Evolutionary conservation across 2,113 vertebrate genomes (phyloP), one percentile per base, ranked within the genome.

Genomic region (Brevimyrus niger): DNA sequence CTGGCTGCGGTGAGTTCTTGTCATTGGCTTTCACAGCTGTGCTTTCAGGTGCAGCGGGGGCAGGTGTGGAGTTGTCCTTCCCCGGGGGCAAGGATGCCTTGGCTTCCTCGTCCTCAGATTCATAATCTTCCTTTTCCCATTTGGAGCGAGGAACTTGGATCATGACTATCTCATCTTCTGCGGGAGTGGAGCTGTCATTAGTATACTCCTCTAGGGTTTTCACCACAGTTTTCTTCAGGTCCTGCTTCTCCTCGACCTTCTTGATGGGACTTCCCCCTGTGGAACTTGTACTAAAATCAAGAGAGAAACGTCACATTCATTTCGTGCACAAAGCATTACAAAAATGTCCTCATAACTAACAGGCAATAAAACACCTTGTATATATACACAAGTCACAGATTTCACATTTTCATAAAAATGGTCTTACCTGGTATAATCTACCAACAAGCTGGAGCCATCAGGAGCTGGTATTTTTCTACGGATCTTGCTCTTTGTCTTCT

Each of bases 91-190:
- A 91, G 27, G 95, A 93, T 86, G 94, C 47, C 89, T 95, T 96
- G 48, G 95, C 90, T 2, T 98, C 97, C 38, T 97, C 96, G n/a
- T 97, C 96, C 4, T 97, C 97, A 4, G 96, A 97, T 87, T 97
- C 97, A 21, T 96, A 97, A 89, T 97, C 97, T 88, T 97, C 97
- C 92, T 96, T 97, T 89, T 97, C 96, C 96, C 96, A 97, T 91
- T 97, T 98, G 83, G 97, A 97, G 51, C 94, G 96, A 90, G 97
- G 96, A 76, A 97, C 96, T 92, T 98, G 97, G 91, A 97, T 93
- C 96, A 97, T 96, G 82, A 98, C 97, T 44, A 98, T 98, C 89
- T 97, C 95, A 1, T 96, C 97, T 90, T 97, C 96, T 3, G 95
- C 94, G 31, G 96, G 96, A 27, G 95, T 94, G 9, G 95, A 96